phyloP scores from a whole-genome alignment of 2,888 invertebrate genomes.

The Drosophila testacea region DNA sequence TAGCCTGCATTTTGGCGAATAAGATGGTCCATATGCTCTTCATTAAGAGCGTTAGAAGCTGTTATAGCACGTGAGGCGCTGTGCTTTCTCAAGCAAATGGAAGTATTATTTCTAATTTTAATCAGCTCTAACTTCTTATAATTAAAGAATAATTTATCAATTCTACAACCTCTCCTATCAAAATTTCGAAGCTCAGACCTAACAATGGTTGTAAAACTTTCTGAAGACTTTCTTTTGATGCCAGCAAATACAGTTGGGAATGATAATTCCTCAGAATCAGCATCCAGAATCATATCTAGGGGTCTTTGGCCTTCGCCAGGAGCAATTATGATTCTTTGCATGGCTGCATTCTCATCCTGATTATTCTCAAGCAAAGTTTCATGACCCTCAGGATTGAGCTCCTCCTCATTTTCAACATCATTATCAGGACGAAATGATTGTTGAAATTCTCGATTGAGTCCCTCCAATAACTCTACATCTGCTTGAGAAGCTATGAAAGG shows the following conservation, averaged over 20 bases:
- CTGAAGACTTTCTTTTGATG: constrained; percentile 9
- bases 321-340: constrained; percentile 29
- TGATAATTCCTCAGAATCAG: constrained; percentile 38
- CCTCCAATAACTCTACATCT: not conserved
- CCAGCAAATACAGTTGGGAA: constrained; percentile 34
- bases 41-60: not conserved
- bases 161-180: constrained; percentile 38
- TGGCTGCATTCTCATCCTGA: constrained; percentile 27
- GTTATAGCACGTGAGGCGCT: not conserved
- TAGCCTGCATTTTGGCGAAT: not conserved
- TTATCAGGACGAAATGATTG: constrained; percentile 21
- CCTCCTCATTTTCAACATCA: constrained; percentile 1
- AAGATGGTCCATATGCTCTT: not conserved
- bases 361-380: constrained; percentile 42
- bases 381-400: constrained; percentile 25
- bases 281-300: constrained; percentile 31
- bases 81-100: constrained; percentile 2
- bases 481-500: constrained; percentile 2
- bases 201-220: constrained; percentile 31
- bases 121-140: too few relatives aligned
- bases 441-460: not conserved
- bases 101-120: not conserved
- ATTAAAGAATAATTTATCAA: too few relatives aligned
- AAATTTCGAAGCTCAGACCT: constrained; percentile 33
- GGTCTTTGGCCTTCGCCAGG: constrained; percentile 39